Evolutionary conservation across 2,113 vertebrate species (phyloP), one percentile per base, ranked within the genome.

Genomic region (Charadrius vociferus): DNA sequence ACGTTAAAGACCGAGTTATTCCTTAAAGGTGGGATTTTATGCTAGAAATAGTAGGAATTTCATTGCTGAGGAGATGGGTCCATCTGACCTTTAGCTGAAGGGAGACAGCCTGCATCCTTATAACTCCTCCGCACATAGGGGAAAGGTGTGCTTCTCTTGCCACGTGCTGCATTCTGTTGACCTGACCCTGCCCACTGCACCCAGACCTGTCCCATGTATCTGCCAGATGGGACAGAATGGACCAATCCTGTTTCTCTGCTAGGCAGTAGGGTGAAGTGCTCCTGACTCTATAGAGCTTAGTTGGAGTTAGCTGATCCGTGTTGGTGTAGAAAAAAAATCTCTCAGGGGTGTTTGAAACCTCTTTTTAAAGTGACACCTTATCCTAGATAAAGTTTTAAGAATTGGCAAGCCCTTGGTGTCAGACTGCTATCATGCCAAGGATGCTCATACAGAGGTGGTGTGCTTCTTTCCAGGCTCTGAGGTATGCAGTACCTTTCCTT

Each of bases 71-170:
- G 45, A 66, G 29, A 36, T 0, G 3, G 10, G 7, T 63, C 32
- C 24, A 17, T 78, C 26, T 63, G 30, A 74, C 65, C 47, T 83
- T 50, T 20, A 86, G 30, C 36, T 74, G 56, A 88, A 90, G 11
- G 5, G 14, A 62, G 47, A 14, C 36, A 79, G 16, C 6, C 41
- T 63, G 7, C 9, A 56, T 74, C 20, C 17, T 94, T 77, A 10
- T 30, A 80, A 41, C 11, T 68, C 13, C 15, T 41, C 21, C 9
- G 1, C 6, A 4, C 12, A 2, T 0, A 14, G 27, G 39, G 17
- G 12, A 67, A 47, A 67, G 12, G 2, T 36, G 1, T 81, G 26
- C 9, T 9, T 6, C 67, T 80, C 50, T 65, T 39, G 55, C 45
- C 9, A 3, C 36, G 21, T 30, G 23, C 30, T 47, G 17, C 14